Base-by-base conservation (phyloP, 2,113 vertebrate genomes). In the Aythya baeri region DNA sequence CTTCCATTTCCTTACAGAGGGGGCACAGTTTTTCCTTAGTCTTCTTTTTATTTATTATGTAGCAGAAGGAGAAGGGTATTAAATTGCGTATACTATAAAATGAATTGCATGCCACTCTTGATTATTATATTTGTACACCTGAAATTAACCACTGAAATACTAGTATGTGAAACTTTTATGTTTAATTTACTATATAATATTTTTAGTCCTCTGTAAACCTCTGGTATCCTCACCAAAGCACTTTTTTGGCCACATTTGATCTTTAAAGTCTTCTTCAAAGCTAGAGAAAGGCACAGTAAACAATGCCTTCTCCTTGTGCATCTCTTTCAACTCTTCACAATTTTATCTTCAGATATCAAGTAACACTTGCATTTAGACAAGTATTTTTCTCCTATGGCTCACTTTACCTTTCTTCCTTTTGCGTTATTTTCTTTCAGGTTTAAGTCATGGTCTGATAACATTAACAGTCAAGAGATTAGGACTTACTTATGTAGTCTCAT, bases 341-440 rank as follows among this genome's bases (percentile, higher is more conserved):
- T 72, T 86, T 86, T 86, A 57, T 72, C n/a, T 72, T 71, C 43
- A 88, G 76, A 9, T 50, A 41, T 75, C 62, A 72, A 52, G 49
- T 67, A 82, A 79, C 43, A 38, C 75, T 61, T 87, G 15, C 34
- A 22, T 78, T 82, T 61, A 75, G 34, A 61, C 65, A 18, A 65
- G 7, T 61, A 70, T 63, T 92, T 88, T 86, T 21, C 18, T 34
- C n/a, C 81, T 78, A 63, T 13, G 12, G n/a, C 14, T 91, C 52
- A 67, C 61, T 88, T 62, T 74, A 86, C 18, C 36, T 72, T 87
- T 86, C 32, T 73, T 73, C 68, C 31, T 92, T 67, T 38, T 84
- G 50, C 44, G 23, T 14, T n/a, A 20, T 88, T 73, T 85, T 84
- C 46, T 77, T 83, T 52, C 66, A 61, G 11, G n/a, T 77, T 95